phyloP scores from a whole-genome alignment of 1,140 invertebrate genomes.

The Orius insidiosus region DNA sequence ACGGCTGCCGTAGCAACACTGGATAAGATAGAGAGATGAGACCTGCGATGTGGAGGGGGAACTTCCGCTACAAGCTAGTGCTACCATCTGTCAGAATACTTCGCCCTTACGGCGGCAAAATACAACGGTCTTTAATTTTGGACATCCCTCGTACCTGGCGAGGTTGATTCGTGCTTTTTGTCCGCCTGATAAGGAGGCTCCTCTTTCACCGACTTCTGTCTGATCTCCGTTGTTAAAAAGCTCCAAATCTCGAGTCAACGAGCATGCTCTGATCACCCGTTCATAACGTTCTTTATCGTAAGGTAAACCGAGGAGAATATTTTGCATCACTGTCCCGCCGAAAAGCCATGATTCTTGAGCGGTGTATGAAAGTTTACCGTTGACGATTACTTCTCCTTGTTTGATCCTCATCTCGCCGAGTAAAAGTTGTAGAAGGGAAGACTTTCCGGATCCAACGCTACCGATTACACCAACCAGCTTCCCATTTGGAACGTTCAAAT shows the following conservation, averaged over 20 bases:
- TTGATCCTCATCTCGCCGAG: slow-evolving; percentile 45
- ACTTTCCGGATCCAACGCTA: slow-evolving; percentile 63
- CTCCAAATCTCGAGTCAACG: slow-evolving; percentile 40
- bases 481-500: slow-evolving; percentile 36
- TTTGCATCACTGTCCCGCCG: slow-evolving; percentile 44
- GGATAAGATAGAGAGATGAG: too few species aligned
- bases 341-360: slow-evolving; percentile 67
- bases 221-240: slow-evolving; percentile 42
- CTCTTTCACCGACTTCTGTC: slow-evolving; percentile 67
- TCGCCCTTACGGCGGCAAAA: too few species aligned
- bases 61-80: too few species aligned
- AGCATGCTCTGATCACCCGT: slow-evolving; percentile 43
- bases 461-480: slow-evolving; percentile 57
- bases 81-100: too few species aligned
- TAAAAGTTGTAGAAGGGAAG: slow-evolving; percentile 53
- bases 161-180: slow-evolving; percentile 48
- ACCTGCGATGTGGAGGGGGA: too few species aligned
- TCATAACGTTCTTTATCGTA: slow-evolving; percentile 45
- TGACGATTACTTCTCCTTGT: slow-evolving; percentile 39
- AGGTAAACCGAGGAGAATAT: slow-evolving; percentile 59
- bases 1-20: too few species aligned
- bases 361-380: slow-evolving; percentile 47
- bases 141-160: too few species aligned
- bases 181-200: slow-evolving; percentile 50
- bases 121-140: too few species aligned